These are phyloP conservation scores for Bombylius major DNA, from an alignment of 2,888 invertebrate species.

Conservation along the genomic window DNA sequence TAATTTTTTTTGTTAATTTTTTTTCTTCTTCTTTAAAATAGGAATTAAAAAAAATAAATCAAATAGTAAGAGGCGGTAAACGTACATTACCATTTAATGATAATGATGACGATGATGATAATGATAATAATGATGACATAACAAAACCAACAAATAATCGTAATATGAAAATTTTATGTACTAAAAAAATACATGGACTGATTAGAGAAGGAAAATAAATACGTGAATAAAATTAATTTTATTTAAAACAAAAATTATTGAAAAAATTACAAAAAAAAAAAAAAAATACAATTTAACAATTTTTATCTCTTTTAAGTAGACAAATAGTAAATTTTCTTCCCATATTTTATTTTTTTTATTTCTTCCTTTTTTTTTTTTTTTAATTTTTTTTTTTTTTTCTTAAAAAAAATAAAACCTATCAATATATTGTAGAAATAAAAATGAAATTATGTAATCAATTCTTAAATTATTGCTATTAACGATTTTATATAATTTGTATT, in stretches of 20 bases:
- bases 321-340: no score
- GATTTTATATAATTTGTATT: no score
- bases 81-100: conserved; percentile 27
- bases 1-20: background rate
- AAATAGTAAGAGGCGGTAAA: conserved; percentile 28
- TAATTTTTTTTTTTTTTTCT: no score
- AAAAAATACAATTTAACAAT: no score
- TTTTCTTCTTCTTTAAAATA: conserved; percentile 9
- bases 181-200: conserved; percentile 19
- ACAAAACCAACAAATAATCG: background rate
- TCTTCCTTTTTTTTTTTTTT: no score
- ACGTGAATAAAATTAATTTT: background rate
- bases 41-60: conserved; percentile 29
- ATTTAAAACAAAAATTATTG: background rate
- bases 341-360: no score
- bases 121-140: background rate
- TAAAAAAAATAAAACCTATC: no score
- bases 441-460: no score
- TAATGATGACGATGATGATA: conserved; percentile 19
- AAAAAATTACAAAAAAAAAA: no score
- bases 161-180: background rate
- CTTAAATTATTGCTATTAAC: no score
- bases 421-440: no score
- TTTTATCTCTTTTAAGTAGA: no score
- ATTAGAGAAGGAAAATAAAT: conserved; percentile 23